These are phyloP conservation scores for Lissonota sp. DNA, from an alignment of 2,888 invertebrate genomes.

Conservation along the genomic window DNA sequence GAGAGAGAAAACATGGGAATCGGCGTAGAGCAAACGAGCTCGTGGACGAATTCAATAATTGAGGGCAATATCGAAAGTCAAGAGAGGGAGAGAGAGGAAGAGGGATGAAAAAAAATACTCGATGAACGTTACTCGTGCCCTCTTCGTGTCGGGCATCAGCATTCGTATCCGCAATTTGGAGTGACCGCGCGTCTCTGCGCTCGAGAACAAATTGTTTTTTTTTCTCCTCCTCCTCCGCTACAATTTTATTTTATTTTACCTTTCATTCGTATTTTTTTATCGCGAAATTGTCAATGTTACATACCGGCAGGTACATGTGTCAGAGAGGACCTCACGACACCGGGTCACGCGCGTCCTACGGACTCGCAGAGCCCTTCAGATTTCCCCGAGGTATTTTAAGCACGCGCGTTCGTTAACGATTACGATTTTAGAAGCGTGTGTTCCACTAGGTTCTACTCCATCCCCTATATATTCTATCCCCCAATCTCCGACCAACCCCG, in stretches of 20 bases:
- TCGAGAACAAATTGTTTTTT: constrained; percentile 23
- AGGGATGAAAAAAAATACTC: not conserved
- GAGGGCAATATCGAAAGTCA: constrained; percentile 20
- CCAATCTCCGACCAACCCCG: constrained; percentile 1
- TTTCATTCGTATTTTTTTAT: constrained; percentile 22
- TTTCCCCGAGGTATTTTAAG: constrained; percentile 70
- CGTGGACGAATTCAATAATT: constrained; percentile 55
- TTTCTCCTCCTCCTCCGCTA: not conserved
- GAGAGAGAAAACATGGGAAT: constrained; percentile 5
- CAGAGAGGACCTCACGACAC: constrained; percentile 24
- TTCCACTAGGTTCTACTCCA: not conserved
- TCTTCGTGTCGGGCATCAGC: not conserved
- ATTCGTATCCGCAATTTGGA: constrained; percentile 1
- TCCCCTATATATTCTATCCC: not conserved
- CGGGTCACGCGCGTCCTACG: constrained; percentile 47
- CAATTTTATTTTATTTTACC: constrained; percentile 8
- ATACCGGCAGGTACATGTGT: not conserved
- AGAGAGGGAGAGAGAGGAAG: not conserved
- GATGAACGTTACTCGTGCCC: no score
- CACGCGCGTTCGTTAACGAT: constrained; percentile 74
- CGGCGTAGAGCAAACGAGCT: constrained; percentile 44
- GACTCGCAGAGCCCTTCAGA: constrained; percentile 42
- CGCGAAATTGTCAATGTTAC: constrained; percentile 37
- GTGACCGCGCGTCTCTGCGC: constrained; percentile 29
- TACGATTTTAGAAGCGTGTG: constrained; percentile 63